Percentiles rank a stretch among this genome's conserved stretches.
Conservation (phyloP, 2,797 vertebrate species). For the Malacoctenus gilli region DNA sequence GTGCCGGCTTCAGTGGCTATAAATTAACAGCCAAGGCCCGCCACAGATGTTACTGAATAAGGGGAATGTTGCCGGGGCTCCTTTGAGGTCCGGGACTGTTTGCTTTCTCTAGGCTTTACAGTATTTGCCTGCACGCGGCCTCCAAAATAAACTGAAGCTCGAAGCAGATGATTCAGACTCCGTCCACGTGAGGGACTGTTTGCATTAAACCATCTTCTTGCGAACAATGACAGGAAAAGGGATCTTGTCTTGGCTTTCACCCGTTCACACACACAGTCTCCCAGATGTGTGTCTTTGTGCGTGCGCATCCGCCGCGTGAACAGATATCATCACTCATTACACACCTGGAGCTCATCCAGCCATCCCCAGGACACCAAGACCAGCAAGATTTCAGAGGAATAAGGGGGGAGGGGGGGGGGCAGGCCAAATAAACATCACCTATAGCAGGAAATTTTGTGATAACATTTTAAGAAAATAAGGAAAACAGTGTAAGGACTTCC, state of each 20-base stretch:
- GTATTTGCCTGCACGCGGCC: not conserved
- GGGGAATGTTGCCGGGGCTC: not conserved
- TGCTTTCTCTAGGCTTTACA: not conserved
- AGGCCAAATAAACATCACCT: slow-evolving; percentile 61
- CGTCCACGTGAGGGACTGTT: slow-evolving; percentile 13
- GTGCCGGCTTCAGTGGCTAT: slow-evolving; percentile 23
- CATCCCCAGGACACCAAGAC: slow-evolving; percentile 22
- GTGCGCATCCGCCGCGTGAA: slow-evolving; percentile 28
- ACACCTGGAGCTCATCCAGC: slow-evolving; percentile 59
- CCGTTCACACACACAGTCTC: slow-evolving; percentile 22
- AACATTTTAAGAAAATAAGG: slow-evolving; percentile 38
- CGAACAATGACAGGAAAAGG: slow-evolving; percentile 65
- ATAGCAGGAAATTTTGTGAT: slow-evolving; percentile 50
- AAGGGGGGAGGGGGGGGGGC: slow-evolving; percentile 6
- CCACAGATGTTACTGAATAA: slow-evolving; percentile 44
- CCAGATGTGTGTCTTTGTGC: slow-evolving; percentile 12
- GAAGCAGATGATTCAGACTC: not conserved
- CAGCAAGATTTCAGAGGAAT: slow-evolving; percentile 49
- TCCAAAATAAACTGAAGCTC: slow-evolving; percentile 3
- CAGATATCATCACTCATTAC: slow-evolving; percentile 44
- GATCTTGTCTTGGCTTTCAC: slow-evolving; percentile 31
- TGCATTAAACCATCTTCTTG: slow-evolving; percentile 26
- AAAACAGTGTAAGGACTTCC: slow-evolving; percentile 15
- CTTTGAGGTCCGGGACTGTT: not conserved
- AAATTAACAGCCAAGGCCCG: slow-evolving; percentile 36